Evolutionary conservation across 2,888 invertebrate genomes (phyloP).

Genomic region (Orthosia cruda): DNA sequence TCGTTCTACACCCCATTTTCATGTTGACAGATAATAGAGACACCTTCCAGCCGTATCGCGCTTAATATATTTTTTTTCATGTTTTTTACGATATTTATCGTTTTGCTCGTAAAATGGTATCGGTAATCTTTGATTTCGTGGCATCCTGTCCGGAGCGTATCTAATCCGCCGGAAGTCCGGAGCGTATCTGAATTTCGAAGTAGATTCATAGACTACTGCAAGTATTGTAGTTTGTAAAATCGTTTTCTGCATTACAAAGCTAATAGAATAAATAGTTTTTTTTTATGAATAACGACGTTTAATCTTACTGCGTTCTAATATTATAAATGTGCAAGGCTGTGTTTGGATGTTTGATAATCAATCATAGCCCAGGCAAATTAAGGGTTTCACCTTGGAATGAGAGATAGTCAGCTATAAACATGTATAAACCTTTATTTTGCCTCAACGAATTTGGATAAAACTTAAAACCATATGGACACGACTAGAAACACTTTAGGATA

Average conservation of each 20-base stretch:
- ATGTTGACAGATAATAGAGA: slow-evolving; percentile 34
- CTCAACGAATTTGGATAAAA: too few species aligned
- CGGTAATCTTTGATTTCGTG: slow-evolving; percentile 46
- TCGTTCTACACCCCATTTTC: slow-evolving; percentile 27
- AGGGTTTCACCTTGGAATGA: too few species aligned
- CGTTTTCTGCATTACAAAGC: not conserved
- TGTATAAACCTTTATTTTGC: too few species aligned
- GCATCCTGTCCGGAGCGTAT: slow-evolving; percentile 23
- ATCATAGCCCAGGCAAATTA: too few species aligned
- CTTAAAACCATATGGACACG: too few species aligned
- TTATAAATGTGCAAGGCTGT: too few species aligned
- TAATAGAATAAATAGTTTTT: not conserved
- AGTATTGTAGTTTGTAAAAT: not conserved
- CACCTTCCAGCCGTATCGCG: slow-evolving; percentile 34
- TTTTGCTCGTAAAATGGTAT: slow-evolving; percentile 45
- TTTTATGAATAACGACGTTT: not conserved
- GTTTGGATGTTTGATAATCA: too few species aligned
- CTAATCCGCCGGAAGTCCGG: too few species aligned
- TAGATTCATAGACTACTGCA: slow-evolving; percentile 1
- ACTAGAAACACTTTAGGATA: too few species aligned
- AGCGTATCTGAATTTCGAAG: slow-evolving; percentile 22
- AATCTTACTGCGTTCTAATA: too few species aligned
- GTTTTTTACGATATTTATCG: slow-evolving; percentile 42
- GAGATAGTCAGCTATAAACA: too few species aligned
- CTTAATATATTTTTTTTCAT: slow-evolving; percentile 29